Percentiles rank a stretch among this genome's conserved stretches.
Evolutionary conservation across 2,113 vertebrate species (phyloP).

Genomic region (Chloebia gouldiae): DNA sequence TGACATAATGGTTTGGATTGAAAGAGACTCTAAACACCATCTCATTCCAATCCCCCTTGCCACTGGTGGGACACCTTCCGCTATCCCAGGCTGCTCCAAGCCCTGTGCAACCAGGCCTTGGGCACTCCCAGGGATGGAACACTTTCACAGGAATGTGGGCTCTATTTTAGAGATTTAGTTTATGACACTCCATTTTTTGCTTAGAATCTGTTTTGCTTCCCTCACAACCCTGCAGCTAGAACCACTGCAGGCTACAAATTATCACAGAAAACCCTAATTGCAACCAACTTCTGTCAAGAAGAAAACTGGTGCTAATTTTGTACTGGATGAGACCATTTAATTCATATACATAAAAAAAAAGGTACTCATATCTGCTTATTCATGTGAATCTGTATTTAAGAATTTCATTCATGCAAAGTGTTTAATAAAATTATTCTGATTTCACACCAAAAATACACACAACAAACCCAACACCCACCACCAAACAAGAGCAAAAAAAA

Average conservation of each 20-base stretch:
- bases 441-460: background rate
- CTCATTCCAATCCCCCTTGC: background rate
- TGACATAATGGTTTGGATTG: background rate
- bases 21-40: background rate
- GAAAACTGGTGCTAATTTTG: background rate
- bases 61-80: background rate
- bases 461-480: rapidly evolving
- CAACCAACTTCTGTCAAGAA: background rate
- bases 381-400: background rate
- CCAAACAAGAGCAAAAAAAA: background rate
- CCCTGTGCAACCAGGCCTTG: rapidly evolving
- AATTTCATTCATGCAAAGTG: background rate
- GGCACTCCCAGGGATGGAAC: too few relatives aligned
- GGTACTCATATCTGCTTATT: background rate
- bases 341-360: background rate
- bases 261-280: background rate
- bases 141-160: background rate
- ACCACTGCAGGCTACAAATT: background rate
- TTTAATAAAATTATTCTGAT: background rate
- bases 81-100: background rate
- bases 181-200: background rate
- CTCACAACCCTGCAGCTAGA: background rate
- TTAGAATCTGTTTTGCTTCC: background rate
- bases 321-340: background rate
- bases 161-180: background rate